phyloP scores from a whole-genome alignment of 2,113 vertebrate species.

The Speoplatyrhinus poulsoni region DNA sequence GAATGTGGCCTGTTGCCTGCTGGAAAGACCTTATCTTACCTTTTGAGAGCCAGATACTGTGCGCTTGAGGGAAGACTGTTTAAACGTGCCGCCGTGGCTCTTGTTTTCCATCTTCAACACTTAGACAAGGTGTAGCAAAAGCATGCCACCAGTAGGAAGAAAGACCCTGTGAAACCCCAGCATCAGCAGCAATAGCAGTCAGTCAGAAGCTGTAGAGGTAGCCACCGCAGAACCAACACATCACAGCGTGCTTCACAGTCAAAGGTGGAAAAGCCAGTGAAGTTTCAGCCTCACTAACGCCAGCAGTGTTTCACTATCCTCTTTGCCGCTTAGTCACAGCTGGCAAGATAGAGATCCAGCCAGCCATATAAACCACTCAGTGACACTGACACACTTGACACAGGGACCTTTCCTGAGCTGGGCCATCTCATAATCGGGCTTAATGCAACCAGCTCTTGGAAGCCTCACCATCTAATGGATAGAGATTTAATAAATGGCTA shows the following conservation, averaged over 20 bases:
- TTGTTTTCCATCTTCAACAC: constrained; percentile 58
- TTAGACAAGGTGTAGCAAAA: constrained; percentile 18
- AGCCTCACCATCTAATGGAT: constrained; percentile 87
- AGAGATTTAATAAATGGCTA: constrained; percentile 99
- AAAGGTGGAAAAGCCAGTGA: background rate
- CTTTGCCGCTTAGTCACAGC: constrained; percentile 44
- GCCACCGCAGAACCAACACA: constrained; percentile 8
- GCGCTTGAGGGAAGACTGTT: constrained; percentile 88
- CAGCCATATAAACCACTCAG: constrained; percentile 76
- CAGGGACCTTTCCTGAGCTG: constrained; percentile 72
- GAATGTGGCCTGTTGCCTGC: background rate
- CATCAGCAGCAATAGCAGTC: constrained; percentile 1
- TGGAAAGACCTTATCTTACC: constrained; percentile 76
- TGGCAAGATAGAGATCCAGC: constrained; percentile 68
- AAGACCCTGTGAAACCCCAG: constrained; percentile 37
- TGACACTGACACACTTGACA: constrained; percentile 72
- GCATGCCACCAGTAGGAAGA: constrained; percentile 31
- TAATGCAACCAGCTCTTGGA: constrained; percentile 88
- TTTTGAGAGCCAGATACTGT: constrained; percentile 89
- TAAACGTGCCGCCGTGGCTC: constrained; percentile 75
- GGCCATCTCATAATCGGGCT: constrained; percentile 89
- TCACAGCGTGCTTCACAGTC: background rate
- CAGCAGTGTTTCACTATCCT: constrained; percentile 36
- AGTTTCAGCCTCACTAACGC: constrained; percentile 32
- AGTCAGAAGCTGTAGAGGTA: constrained; percentile 5